Base-by-base conservation (phyloP, 1,140 invertebrate genomes). In the Catajapyx aquilonaris region DNA sequence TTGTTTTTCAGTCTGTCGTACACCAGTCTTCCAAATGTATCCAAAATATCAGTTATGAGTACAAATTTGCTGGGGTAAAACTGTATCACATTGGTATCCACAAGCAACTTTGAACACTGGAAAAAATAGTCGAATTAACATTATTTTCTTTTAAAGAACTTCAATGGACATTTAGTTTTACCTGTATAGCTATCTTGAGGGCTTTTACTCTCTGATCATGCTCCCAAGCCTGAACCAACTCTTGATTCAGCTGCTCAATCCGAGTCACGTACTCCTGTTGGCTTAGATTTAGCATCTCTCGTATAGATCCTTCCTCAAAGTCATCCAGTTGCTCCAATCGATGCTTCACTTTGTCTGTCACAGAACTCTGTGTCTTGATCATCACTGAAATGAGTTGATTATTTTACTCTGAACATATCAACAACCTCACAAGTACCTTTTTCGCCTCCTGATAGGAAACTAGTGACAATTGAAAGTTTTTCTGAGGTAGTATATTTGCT, bases 41-140 rank as follows among this genome's bases (percentile, higher is more conserved):
- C 88, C 33, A 97, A 61, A 42, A 95, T 87, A 53, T 96, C 90
- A 31, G 86, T 93, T 30, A 96, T 80, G 1, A 96, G 65, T 20
- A 93, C 81, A 71, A 90, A 97, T 67, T 96, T 95, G 59, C 86
- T 93, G 0, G 93, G 91, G 68, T 96, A 97, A 61, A 96, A 96
- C 46, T 77, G 76, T 48, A 91, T 72, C 1, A 81, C 85, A 43
- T 71, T 75, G 11, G 79, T 81, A 52, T 94, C 85, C 4, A 78
- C 73, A 18, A 96, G 59, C 44, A 95, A 60, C 64, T 95, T 94
- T 16, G 87, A 81, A 63, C 86, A 93, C 67, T 95, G 51, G 30
- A 64, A 61, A 48, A 49, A 43, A 44, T 34, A 48, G 40, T 44
- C 38, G 31, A 34, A 35, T 18, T 35, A 38, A 41, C 31, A 32